Percentiles rank a stretch among this genome's conserved stretches.
Conservation (phyloP, 2,888 invertebrate species). For the Podotricha telesiphe region DNA sequence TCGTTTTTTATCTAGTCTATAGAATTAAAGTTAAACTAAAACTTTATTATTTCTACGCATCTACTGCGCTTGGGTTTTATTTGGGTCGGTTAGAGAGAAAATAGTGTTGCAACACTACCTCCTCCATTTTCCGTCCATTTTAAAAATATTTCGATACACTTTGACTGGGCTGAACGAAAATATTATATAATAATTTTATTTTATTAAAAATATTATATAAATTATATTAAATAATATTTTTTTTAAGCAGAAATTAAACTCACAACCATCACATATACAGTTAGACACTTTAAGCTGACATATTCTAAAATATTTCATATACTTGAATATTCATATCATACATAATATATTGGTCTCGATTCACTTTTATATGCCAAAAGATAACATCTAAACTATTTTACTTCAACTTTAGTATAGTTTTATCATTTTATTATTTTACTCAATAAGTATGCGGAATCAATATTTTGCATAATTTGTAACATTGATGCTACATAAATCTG, state of each 20-base stretch:
- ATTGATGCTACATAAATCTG: not conserved
- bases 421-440: not conserved
- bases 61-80: too few relatives aligned
- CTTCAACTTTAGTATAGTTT: not conserved
- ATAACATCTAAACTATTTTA: constrained; percentile 11
- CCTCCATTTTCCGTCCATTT: too few relatives aligned
- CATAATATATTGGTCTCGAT: constrained; percentile 28
- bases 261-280: not conserved
- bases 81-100: too few relatives aligned
- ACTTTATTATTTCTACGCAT: too few relatives aligned
- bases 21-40: too few relatives aligned
- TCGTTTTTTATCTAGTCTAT: not conserved
- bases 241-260: not conserved
- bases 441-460: not conserved
- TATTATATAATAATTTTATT: too few relatives aligned
- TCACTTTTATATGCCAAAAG: not conserved
- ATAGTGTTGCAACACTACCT: too few relatives aligned
- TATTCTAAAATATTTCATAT: not conserved
- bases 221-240: too few relatives aligned
- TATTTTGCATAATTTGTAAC: constrained; percentile 2
- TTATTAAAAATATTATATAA: not conserved
- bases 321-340: constrained; percentile 25
- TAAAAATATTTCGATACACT: too few relatives aligned
- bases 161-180: too few relatives aligned
- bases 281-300: too few relatives aligned